phyloP scores from a whole-genome alignment of 1,140 invertebrate genomes.

The Panagrolaimus sp. region DNA sequence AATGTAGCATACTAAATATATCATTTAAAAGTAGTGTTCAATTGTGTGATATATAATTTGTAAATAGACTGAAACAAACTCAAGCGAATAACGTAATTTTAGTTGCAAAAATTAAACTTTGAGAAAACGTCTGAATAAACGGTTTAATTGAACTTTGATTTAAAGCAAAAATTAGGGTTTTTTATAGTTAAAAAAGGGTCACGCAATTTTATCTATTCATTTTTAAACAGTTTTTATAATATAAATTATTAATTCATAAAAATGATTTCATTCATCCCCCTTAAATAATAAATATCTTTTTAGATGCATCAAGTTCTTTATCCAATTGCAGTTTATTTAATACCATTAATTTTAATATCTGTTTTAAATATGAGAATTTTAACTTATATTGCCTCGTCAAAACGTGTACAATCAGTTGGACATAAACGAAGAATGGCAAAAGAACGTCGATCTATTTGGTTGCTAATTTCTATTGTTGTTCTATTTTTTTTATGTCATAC shows the following conservation, averaged over 20 bases:
- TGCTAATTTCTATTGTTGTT: slow-evolving; percentile 55
- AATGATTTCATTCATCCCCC: neutral
- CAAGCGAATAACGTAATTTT: too few species aligned
- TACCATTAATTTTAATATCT: slow-evolving; percentile 53
- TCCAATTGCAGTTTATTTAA: slow-evolving; percentile 48
- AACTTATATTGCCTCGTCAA: slow-evolving; percentile 35
- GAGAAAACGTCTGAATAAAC: neutral
- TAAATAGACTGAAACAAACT: too few species aligned
- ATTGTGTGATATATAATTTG: too few species aligned
- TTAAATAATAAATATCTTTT: slow-evolving; percentile 21
- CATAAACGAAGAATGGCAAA: slow-evolving; percentile 46
- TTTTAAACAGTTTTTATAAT: neutral
- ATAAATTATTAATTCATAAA: neutral
- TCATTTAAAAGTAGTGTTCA: too few species aligned
- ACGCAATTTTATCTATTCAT: neutral
- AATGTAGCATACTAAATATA: too few species aligned
- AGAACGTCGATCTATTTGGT: slow-evolving; percentile 48
- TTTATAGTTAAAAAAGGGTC: neutral
- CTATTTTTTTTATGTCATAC: slow-evolving; percentile 56
- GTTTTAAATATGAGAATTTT: slow-evolving; percentile 52
- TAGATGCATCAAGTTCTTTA: slow-evolving; percentile 49
- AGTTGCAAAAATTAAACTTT: neutral
- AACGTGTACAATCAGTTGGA: slow-evolving; percentile 37
- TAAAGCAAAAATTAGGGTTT: neutral
- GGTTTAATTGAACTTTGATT: neutral